These are phyloP conservation scores for Coryphaenoides rupestris DNA, from an alignment of 2,113 vertebrate genomes.

Conservation along the genomic window DNA sequence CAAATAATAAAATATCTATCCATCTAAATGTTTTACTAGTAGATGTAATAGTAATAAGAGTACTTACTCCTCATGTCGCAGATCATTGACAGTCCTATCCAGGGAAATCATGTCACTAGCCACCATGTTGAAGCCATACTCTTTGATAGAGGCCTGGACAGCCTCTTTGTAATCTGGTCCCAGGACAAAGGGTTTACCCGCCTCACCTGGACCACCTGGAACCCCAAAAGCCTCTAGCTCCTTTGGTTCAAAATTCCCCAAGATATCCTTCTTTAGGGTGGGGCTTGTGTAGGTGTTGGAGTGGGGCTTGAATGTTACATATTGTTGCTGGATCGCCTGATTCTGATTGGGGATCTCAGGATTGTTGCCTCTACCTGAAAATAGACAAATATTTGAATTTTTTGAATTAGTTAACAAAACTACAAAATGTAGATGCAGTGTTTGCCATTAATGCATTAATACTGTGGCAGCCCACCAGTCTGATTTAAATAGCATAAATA, in stretches of 20 bases:
- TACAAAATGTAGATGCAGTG: neutral
- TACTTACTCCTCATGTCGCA: slow-evolving; percentile 93
- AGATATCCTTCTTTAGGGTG: slow-evolving; percentile 77
- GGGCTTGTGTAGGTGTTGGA: slow-evolving; percentile 80
- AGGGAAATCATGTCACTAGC: slow-evolving; percentile 98
- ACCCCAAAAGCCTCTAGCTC: slow-evolving; percentile 87
- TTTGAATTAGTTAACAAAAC: neutral
- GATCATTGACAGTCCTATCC: slow-evolving; percentile 87
- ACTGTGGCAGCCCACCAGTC: neutral
- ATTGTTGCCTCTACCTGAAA: slow-evolving; percentile 12
- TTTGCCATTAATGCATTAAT: neutral
- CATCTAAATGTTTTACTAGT: too few species aligned
- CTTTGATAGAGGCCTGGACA: slow-evolving; percentile 90
- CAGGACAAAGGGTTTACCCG: slow-evolving; percentile 85
- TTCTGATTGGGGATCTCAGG: slow-evolving; percentile 67
- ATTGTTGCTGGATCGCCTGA: slow-evolving; percentile 88
- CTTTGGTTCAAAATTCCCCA: slow-evolving; percentile 92
- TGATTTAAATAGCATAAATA: too few species aligned
- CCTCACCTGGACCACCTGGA: slow-evolving; percentile 87
- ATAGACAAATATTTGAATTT: too few species aligned
- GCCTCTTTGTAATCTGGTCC: slow-evolving; percentile 91
- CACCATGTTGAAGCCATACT: slow-evolving; percentile 99
- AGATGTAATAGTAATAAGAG: neutral
- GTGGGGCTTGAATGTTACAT: slow-evolving; percentile 91
- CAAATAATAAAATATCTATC: too few species aligned